phyloP scores from a whole-genome alignment of 2,888 invertebrate genomes.

The Schrankia costaestrigalis region DNA sequence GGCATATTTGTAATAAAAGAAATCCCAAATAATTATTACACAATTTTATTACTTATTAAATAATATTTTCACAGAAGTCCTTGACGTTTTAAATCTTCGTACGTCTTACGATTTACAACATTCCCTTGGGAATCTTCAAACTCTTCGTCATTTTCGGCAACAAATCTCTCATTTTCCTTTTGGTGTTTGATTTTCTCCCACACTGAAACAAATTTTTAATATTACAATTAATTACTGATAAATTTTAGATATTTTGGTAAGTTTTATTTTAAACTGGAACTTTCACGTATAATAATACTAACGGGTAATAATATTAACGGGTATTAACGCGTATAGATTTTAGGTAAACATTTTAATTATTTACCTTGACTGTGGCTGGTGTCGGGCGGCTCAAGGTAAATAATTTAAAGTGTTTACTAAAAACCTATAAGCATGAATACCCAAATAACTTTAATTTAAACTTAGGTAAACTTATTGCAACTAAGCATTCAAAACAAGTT shows the following conservation, averaged over 20 bases:
- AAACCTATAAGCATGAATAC: no score
- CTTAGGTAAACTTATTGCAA: no score
- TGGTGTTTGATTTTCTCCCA: conserved; percentile 99
- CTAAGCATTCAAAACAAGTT: neutral
- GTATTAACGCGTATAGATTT: no score
- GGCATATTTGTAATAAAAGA: no score
- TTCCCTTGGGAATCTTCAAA: conserved; percentile 99
- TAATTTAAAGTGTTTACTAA: no score
- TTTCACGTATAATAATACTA: no score
- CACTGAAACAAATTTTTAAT: conserved; percentile 77
- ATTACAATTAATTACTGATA: neutral
- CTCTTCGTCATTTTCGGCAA: conserved; percentile 98
- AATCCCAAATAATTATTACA: no score
- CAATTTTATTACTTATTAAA: conserved; percentile 1
- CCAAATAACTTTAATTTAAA: no score
- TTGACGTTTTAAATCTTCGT: conserved; percentile 98
- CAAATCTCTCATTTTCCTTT: conserved; percentile 97
- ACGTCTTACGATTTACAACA: conserved; percentile 99
- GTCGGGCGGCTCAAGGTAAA: no score
- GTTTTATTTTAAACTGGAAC: neutral
- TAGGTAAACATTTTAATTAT: no score
- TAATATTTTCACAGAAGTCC: conserved; percentile 88
- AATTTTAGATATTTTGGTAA: neutral
- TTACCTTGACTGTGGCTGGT: no score
- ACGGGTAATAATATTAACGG: no score